Conservation (phyloP, 2,797 vertebrate genomes). For the Sciaenops ocellatus region DNA sequence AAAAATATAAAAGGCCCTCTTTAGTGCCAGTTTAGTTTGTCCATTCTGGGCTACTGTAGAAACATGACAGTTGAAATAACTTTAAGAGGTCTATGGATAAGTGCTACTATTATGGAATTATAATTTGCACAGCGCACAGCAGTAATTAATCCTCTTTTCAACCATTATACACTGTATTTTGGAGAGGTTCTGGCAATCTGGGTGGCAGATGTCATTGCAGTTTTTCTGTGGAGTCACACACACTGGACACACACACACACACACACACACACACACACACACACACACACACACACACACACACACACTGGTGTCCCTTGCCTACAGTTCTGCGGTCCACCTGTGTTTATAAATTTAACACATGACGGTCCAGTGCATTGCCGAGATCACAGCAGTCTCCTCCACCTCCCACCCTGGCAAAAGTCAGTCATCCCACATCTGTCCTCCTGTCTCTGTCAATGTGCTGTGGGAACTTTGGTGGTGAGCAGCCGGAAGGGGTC, state of each 20-base stretch:
- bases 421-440: slow-evolving; percentile 52
- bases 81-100: neutral
- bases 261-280: slow-evolving; percentile 16
- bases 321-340: slow-evolving; percentile 36
- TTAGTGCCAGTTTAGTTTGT: no score
- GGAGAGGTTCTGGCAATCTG: slow-evolving; percentile 58
- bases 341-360: slow-evolving; percentile 70
- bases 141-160: slow-evolving; percentile 17
- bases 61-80: neutral
- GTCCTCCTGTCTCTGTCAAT: slow-evolving; percentile 29
- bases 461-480: slow-evolving; percentile 14
- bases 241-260: neutral
- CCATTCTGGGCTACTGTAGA: no score
- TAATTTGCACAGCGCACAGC: neutral
- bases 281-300: slow-evolving; percentile 7
- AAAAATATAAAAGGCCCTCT: no score
- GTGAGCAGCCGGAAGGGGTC: slow-evolving; percentile 26
- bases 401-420: slow-evolving; percentile 32
- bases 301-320: slow-evolving; percentile 15
- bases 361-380: slow-evolving; percentile 36
- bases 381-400: slow-evolving; percentile 52
- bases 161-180: slow-evolving; percentile 4
- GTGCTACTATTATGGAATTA: neutral
- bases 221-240: slow-evolving; percentile 21
- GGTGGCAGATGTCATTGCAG: slow-evolving; percentile 42